Percentiles rank a stretch among this genome's conserved stretches.
These are phyloP conservation scores for Nibea albiflora DNA, from an alignment of 2,113 vertebrate genomes.

Conservation along the genomic window DNA sequence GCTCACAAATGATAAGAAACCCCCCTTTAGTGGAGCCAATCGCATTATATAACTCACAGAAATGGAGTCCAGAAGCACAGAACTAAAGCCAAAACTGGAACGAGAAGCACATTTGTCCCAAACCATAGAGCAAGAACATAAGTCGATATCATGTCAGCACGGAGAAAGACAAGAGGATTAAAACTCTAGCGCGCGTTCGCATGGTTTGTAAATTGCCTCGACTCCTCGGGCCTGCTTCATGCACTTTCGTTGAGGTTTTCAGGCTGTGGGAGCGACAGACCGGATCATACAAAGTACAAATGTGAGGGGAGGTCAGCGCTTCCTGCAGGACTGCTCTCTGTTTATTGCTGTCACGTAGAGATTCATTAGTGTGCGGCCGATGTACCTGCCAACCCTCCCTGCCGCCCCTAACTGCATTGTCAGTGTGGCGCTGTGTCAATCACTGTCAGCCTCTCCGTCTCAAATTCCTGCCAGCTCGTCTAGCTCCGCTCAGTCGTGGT, in stretches of 20 bases:
- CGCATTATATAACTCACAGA: background rate
- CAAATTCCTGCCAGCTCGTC: constrained; percentile 24
- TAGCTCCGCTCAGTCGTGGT: background rate
- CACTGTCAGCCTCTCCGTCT: constrained; percentile 19
- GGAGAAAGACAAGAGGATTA: too few species aligned
- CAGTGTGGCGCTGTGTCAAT: constrained; percentile 9
- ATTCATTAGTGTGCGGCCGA: constrained; percentile 49
- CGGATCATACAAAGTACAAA: constrained; percentile 31
- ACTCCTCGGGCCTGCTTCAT: background rate
- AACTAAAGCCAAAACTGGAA: background rate
- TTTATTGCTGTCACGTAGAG: constrained; percentile 21
- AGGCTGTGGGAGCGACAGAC: background rate
- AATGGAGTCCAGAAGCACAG: background rate
- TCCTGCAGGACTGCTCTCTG: constrained; percentile 9
- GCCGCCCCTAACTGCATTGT: constrained; percentile 33
- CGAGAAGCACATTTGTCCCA: background rate
- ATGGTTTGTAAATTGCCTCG: background rate
- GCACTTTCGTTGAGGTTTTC: background rate
- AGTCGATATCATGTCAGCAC: too few species aligned
- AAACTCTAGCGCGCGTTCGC: background rate
- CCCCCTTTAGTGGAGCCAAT: background rate
- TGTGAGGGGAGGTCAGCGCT: constrained; percentile 23
- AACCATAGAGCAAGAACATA: background rate
- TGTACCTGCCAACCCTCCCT: constrained; percentile 29
- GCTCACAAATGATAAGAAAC: background rate